These are phyloP conservation scores for Myrmecobius fasciatus DNA, from an alignment of 2,113 vertebrate genomes.

Conservation along the genomic window DNA sequence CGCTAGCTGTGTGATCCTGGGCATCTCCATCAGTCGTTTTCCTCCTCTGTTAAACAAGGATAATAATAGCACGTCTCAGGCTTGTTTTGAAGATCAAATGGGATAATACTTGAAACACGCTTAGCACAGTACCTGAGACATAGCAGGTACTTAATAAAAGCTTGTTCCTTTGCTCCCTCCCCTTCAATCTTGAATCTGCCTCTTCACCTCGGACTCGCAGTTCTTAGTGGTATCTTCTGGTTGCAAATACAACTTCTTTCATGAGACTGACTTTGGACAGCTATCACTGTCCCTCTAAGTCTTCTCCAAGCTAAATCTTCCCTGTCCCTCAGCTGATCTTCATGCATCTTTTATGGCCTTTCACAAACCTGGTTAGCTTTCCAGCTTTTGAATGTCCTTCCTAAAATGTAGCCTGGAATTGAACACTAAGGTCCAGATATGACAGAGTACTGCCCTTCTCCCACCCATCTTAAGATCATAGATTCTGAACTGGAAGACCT, in stretches of 20 bases:
- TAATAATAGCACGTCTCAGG: background rate
- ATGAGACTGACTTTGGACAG: background rate
- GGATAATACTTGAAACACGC: background rate
- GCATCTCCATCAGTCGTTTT: background rate
- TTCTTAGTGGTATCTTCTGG: background rate
- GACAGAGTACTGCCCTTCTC: background rate
- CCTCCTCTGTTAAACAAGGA: background rate
- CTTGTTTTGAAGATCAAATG: background rate
- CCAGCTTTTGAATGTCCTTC: background rate
- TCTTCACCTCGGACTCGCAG: background rate
- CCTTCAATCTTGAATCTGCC: background rate
- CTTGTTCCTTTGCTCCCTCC: background rate
- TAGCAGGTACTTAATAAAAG: background rate
- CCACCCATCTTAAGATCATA: background rate
- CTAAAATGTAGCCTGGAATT: background rate
- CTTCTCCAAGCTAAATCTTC: background rate
- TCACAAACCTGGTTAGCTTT: background rate
- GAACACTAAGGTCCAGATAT: background rate
- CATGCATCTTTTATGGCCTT: background rate
- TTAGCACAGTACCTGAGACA: background rate
- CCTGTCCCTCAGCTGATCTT: background rate
- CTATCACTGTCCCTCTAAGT: background rate
- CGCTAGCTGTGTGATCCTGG: no score
- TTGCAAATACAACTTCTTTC: background rate
- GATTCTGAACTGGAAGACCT: background rate